Evolutionary conservation across 2,797 vertebrate species (phyloP).

Genomic region (Melanotaenia pygmaea): DNA sequence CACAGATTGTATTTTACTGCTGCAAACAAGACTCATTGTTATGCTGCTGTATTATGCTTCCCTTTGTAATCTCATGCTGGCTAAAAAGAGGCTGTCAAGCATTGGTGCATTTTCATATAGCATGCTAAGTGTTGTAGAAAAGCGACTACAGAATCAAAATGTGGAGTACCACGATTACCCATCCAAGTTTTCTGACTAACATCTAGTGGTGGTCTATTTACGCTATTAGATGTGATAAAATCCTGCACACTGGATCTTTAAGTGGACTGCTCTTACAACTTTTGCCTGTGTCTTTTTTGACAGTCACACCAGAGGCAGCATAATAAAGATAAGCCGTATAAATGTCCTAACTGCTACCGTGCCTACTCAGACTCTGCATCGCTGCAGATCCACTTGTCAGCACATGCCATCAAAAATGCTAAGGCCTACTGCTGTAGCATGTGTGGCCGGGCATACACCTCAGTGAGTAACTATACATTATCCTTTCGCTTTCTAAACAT

Average conservation of each 20-base stretch:
- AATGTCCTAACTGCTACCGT: conserved; percentile 99
- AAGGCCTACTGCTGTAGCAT: conserved; percentile 99
- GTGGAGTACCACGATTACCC: too few relatives aligned
- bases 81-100: neutral
- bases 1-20: too few relatives aligned
- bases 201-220: neutral
- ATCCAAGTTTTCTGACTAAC: too few relatives aligned
- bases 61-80: neutral
- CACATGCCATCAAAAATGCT: conserved; percentile 98
- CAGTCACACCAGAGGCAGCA: conserved; percentile 99
- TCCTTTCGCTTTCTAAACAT: neutral
- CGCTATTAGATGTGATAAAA: neutral
- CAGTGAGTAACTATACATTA: conserved; percentile 83
- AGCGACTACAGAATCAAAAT: too few relatives aligned
- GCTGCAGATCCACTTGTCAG: conserved; percentile 98
- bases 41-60: neutral
- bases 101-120: too few relatives aligned
- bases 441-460: conserved; percentile 98
- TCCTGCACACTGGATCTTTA: neutral
- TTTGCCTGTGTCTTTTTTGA: neutral
- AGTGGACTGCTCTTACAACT: neutral
- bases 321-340: conserved; percentile 99
- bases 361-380: conserved; percentile 98
- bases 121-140: neutral
- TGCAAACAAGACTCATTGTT: neutral